Conservation (phyloP, 2,113 vertebrate species). For the Hyla sarda region DNA sequence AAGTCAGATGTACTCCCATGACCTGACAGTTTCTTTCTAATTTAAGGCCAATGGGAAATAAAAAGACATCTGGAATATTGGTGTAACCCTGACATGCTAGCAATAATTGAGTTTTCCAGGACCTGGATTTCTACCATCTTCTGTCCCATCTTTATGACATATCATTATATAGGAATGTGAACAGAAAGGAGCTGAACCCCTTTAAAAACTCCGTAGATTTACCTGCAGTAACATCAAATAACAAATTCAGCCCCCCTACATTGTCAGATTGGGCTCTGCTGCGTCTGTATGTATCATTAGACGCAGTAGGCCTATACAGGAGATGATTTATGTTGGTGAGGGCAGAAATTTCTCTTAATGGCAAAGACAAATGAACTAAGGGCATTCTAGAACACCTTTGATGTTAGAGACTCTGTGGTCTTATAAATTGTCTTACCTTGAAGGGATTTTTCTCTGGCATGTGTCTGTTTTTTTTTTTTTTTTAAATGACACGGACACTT, state of each 20-base stretch:
- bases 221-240: background rate
- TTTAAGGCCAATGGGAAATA: too few species aligned
- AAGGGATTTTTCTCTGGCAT: background rate
- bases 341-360: slow-evolving; percentile 3
- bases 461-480: too few species aligned
- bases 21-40: too few species aligned
- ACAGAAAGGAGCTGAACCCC: too few species aligned
- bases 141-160: too few species aligned
- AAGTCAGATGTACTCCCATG: too few species aligned
- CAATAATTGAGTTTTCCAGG: too few species aligned
- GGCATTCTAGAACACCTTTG: background rate
- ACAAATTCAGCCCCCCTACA: background rate
- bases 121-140: too few species aligned
- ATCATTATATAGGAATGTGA: too few species aligned
- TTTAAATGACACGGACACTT: too few species aligned
- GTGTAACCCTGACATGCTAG: too few species aligned
- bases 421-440: background rate
- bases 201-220: background rate
- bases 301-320: background rate
- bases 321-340: background rate
- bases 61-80: too few species aligned
- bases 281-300: background rate
- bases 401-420: background rate
- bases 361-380: background rate
- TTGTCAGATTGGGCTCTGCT: background rate